Base-by-base conservation (phyloP, 2,888 invertebrate genomes). In the Prosapia bicincta region DNA sequence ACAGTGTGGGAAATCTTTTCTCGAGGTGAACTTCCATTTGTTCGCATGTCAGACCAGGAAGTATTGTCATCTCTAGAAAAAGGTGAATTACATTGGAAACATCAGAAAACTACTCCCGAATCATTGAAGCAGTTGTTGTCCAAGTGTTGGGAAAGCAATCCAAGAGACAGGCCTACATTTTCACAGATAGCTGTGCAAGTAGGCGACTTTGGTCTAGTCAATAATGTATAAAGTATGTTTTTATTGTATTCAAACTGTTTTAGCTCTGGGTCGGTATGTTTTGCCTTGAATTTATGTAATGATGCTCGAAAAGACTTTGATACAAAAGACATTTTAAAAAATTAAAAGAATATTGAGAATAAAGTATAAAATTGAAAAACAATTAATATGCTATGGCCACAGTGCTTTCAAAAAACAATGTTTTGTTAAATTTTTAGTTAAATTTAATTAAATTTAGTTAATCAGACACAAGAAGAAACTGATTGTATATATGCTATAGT, bases 1-100 rank as follows among this genome's bases (percentile, higher is more conserved):
- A 89, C 96, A 15, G 89, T 95, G 25, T 97, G 96, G 96, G 98
- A 98, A 86, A 91, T 97, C 79, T 92, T 94, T 84, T 89, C 90
- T 80, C 90, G 93, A 83, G 94, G 92, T 15, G 92, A 92, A 80
- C 83, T 94, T 80, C 95, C 95, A 0, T 92, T 93, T 82, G 89
- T 90, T 15, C 92, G 92, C 81, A 85, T 92, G 80, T 91, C 91
- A 80, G 94, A 96, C 83, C 93, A 92, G 77, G 91, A 92, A 0
- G 91, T 96, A 15, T 84, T 93, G 23, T 91, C 91, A 83, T 85
- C 95, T 15, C 85, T 93, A 20, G 91, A 91, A 83, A 85, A 86
- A 9, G 90, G 90, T 74, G 86, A 89, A 0, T 85, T 94, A 65
- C 88, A 90, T 78, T 93, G 94, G 93, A 88, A 87, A 79, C 85